Evolutionary conservation across 2,888 invertebrate species (phyloP).

Genomic region (Serripes groenlandicus): DNA sequence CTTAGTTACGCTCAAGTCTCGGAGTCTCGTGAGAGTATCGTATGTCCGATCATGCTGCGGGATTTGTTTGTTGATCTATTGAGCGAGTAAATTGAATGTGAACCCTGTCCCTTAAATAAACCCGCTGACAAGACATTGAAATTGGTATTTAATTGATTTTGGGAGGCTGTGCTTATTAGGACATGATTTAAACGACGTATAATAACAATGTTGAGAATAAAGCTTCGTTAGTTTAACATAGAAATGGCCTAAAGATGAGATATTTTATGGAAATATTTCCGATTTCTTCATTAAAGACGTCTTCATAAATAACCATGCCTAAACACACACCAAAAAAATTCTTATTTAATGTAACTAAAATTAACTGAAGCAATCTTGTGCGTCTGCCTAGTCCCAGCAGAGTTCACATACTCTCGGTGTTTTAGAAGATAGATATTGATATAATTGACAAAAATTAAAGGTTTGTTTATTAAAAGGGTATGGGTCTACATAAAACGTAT

Average conservation of each 20-base stretch:
- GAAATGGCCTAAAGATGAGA: slow-evolving; percentile 3
- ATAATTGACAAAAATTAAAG: too few species aligned
- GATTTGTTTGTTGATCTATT: slow-evolving; percentile 18
- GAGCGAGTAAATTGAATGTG: slow-evolving; percentile 7
- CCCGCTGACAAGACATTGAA: slow-evolving; percentile 5
- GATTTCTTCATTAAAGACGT: neutral
- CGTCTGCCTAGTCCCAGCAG: too few species aligned
- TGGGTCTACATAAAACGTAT: too few species aligned
- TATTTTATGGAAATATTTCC: neutral
- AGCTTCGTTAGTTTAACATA: slow-evolving; percentile 19
- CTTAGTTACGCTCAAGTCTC: slow-evolving; percentile 5
- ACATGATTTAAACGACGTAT: slow-evolving; percentile 21
- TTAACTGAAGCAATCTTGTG: too few species aligned
- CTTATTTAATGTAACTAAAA: too few species aligned
- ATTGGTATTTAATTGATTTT: slow-evolving; percentile 28
- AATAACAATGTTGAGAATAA: slow-evolving; percentile 15
- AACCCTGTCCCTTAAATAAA: slow-evolving; percentile 29
- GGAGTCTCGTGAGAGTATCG: slow-evolving; percentile 25
- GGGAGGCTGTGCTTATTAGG: slow-evolving; percentile 15
- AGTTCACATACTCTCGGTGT: too few species aligned
- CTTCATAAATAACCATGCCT: slow-evolving; percentile 2
- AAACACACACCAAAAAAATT: too few species aligned
- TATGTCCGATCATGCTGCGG: slow-evolving; percentile 17
- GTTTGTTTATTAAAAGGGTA: too few species aligned
- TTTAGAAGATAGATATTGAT: too few species aligned